A percentile compares a stretch with the other conserved stretches of the same genome.
Evolutionary conservation across 2,888 invertebrate genomes (phyloP).

Genomic region (Apeira syringaria): DNA sequence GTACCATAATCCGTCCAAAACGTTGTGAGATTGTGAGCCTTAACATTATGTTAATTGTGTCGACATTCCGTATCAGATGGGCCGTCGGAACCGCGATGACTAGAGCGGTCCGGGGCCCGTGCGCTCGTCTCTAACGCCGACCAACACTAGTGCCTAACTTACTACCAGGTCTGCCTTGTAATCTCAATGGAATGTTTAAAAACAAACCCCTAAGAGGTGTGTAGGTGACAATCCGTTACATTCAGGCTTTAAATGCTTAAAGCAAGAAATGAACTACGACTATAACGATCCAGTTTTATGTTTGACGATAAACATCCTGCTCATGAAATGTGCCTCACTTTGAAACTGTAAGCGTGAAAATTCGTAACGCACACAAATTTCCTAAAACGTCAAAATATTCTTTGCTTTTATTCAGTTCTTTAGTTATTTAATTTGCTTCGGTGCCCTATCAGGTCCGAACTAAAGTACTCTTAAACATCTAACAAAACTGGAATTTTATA

Average conservation of each 20-base stretch:
- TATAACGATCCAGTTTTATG: no score
- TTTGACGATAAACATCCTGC: no score
- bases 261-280: no score
- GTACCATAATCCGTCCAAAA: conserved; percentile 1
- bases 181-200: conserved; percentile 52
- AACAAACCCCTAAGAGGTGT: conserved; percentile 14
- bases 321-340: no score
- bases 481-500: no score
- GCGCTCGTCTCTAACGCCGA: conserved; percentile 68
- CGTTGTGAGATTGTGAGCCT: conserved; percentile 18
- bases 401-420: no score
- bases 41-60: conserved; percentile 32
- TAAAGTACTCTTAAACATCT: no score
- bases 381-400: no score
- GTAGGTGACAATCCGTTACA: conserved; percentile 28
- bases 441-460: no score
- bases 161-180: conserved; percentile 68
- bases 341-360: no score
- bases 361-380: no score
- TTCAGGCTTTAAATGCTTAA: background rate
- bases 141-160: conserved; percentile 57
- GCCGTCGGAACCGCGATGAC: conserved; percentile 80
- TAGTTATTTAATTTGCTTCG: no score
- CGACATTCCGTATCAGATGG: conserved; percentile 55
- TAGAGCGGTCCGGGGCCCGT: conserved; percentile 77